Percentiles rank a stretch among this genome's conserved stretches.
These are phyloP conservation scores for Fabriciana adippe DNA, from an alignment of 2,888 invertebrate genomes.

Conservation along the genomic window DNA sequence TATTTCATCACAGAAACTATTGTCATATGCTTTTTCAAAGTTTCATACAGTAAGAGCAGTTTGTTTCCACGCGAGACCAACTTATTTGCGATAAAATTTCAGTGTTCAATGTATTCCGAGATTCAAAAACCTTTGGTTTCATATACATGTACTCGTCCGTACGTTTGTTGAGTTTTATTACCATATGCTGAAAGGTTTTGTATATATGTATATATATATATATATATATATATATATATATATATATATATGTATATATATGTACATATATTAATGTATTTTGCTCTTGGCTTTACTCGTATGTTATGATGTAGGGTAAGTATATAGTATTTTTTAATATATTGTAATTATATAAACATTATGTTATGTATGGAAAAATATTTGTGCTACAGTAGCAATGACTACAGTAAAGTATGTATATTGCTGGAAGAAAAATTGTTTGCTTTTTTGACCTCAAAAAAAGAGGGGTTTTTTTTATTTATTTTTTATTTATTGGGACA, in stretches of 20 bases:
- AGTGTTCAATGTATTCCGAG: conserved; percentile 2
- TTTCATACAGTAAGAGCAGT: not conserved
- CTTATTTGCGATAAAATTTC: conserved; percentile 26
- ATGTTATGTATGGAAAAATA: too few species aligned
- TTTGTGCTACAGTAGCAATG: too few species aligned
- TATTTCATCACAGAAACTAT: not conserved
- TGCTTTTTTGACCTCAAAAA: too few species aligned
- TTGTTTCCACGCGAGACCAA: conserved; percentile 17
- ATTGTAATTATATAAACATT: not conserved
- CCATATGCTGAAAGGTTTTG: not conserved
- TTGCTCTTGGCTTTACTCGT: too few species aligned
- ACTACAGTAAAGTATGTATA: too few species aligned
- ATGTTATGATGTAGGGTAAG: too few species aligned
- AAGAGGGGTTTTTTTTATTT: too few species aligned
- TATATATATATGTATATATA: not conserved
- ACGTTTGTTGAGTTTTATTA: not conserved
- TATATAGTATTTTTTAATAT: not conserved
- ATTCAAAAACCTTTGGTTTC: not conserved
- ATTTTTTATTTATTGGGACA: too few species aligned
- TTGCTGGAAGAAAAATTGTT: too few species aligned
- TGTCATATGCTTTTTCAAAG: not conserved
- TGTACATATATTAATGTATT: too few species aligned
- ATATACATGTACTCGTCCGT: too few species aligned
- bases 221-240: not conserved
- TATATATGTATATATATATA: not conserved